Evolutionary conservation across 1,140 invertebrate species (phyloP), one percentile per base, ranked within the genome.

Genomic region (Diorhabda elongata): DNA sequence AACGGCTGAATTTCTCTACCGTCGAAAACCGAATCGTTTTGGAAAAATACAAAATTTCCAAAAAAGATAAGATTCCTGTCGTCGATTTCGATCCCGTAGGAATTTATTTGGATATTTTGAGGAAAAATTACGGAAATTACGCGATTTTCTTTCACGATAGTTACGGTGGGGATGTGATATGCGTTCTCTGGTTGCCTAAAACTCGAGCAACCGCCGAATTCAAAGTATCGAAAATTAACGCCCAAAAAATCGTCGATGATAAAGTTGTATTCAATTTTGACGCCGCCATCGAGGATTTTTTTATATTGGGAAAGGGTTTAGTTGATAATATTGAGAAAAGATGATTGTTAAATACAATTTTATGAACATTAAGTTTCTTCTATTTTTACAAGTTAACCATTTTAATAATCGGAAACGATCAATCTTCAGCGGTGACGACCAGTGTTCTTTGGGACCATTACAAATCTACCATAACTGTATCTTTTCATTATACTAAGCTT

Each of bases 111-210:
- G 80, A 85, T 42, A 90, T 94, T 73, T 81, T 98, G 59, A 85
- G 89, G 79, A 83, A 84, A 64, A 86, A 86, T 64, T 97, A 92
- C 80, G 85, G 84, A 3, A 87, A 95, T 44, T 89, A 89, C 75
- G 94, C 92, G 2, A 78, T 95, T 44, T 97, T 98, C 80, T 96
- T 98, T 79, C 88, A 96, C 79, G 92, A 98, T 81, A 82, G 84
- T 0, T 94, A 91, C 83, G 95, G 95, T 41, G 94, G 94, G 43
- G 85, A 87, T 69, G 81, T 88, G 5, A 91, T 98, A 71, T 92
- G 87, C 5, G 90, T 97, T 63, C 79, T 96, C 9, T 92, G 95
- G 85, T 94, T 91, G 79, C 92, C 93, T 5, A 77, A 84, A 61
- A 83, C 86, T 2, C 80, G 87, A 41, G 84, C 88, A 64, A 65